phyloP scores from a whole-genome alignment of 2,113 vertebrate species.

The Nanger granti region DNA sequence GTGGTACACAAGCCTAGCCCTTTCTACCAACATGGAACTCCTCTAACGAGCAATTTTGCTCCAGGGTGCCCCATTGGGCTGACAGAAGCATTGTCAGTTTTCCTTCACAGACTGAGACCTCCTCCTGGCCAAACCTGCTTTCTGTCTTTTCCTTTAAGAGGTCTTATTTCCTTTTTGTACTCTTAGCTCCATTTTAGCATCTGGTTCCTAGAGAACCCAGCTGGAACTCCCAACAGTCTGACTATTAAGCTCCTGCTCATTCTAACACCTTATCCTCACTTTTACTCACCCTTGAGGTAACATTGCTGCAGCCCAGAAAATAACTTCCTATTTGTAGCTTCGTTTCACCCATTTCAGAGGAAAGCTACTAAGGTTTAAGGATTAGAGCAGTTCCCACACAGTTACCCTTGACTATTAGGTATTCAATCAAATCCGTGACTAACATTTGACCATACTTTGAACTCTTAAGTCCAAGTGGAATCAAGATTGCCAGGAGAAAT shows the following conservation, averaged over 20 bases:
- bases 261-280: background rate
- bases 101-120: background rate
- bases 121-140: background rate
- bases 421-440: background rate
- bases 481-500: no score
- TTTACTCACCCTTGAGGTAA: background rate
- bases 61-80: rapidly evolving
- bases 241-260: background rate
- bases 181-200: background rate
- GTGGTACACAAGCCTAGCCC: no score
- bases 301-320: background rate
- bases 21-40: background rate
- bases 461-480: background rate
- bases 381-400: background rate
- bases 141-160: background rate
- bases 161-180: background rate
- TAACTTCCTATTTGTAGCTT: background rate
- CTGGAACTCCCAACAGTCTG: background rate
- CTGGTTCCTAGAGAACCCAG: background rate
- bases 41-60: background rate
- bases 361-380: background rate
- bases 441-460: background rate
- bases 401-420: background rate
- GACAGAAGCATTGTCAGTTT: background rate
- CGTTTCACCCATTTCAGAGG: background rate